Conservation (phyloP, 2,797 vertebrate species). For the Anisognathus igniventris region DNA sequence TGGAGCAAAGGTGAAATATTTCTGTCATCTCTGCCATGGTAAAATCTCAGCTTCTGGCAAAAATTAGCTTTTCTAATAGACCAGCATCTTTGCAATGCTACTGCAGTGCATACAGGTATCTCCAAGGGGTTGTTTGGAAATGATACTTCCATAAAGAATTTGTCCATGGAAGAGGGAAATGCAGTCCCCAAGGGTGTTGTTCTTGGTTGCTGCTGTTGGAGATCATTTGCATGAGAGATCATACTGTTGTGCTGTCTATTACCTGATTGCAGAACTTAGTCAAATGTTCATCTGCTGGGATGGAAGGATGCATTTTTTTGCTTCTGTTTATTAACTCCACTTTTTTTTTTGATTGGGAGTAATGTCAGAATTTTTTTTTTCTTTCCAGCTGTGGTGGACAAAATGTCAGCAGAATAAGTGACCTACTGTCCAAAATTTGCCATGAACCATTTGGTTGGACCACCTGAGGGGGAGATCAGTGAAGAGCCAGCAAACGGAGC, state of each 20-base stretch:
- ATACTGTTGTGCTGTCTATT: background rate
- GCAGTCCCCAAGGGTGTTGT: background rate
- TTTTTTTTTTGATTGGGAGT: background rate
- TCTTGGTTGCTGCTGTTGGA: background rate
- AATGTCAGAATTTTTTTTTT: background rate
- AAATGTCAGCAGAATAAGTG: slow-evolving; percentile 75
- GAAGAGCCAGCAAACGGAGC: slow-evolving; percentile 76
- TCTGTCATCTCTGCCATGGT: background rate
- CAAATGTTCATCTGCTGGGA: background rate
- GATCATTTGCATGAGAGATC: background rate
- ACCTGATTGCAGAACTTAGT: background rate
- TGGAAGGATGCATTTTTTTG: background rate
- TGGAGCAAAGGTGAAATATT: background rate
- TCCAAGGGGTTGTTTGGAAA: background rate
- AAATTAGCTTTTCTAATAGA: background rate
- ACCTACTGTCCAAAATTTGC: slow-evolving; percentile 56
- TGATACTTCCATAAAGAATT: background rate
- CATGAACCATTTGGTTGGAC: slow-evolving; percentile 85
- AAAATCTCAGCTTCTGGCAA: background rate
- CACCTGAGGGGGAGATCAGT: slow-evolving; percentile 74
- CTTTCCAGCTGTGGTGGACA: slow-evolving; percentile 56
- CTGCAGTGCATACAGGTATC: background rate
- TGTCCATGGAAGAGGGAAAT: background rate
- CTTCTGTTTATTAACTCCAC: background rate
- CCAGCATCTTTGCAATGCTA: background rate